Conservation (phyloP, 2,888 invertebrate species). For the Rhagophthalmus giganteus region DNA sequence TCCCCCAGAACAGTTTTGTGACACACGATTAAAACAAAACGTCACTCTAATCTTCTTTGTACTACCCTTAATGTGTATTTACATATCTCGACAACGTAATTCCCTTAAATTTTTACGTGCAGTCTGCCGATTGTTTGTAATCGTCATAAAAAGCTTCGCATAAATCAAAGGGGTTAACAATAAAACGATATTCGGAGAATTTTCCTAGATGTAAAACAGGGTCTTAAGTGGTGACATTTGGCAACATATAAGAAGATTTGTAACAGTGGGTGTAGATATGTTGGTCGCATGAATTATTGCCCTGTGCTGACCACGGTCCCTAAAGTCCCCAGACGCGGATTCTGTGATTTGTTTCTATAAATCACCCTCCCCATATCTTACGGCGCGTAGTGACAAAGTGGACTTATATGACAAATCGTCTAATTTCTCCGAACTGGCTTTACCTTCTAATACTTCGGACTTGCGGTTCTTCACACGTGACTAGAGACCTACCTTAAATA, state of each 20-base stretch:
- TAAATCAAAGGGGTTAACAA: slow-evolving; percentile 14
- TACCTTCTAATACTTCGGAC: slow-evolving; percentile 12
- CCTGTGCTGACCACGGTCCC: slow-evolving; percentile 29
- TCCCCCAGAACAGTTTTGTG: slow-evolving; percentile 29
- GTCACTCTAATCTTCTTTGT: slow-evolving; percentile 32
- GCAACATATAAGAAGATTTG: slow-evolving; percentile 32
- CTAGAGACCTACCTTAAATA: slow-evolving; percentile 14
- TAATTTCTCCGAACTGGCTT: slow-evolving; percentile 21
- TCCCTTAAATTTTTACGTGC: slow-evolving; percentile 25
- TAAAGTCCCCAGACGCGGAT: slow-evolving; percentile 29
- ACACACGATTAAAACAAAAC: slow-evolving; percentile 34
- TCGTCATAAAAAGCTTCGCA: no score
- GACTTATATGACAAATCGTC: slow-evolving; percentile 38
- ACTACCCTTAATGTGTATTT: slow-evolving; percentile 29
- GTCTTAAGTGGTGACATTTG: slow-evolving; percentile 33
- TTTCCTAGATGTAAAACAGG: slow-evolving; percentile 29
- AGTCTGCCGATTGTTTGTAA: no score
- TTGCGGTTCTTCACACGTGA: slow-evolving; percentile 18
- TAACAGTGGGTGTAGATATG: slow-evolving; percentile 32
- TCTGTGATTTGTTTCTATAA: slow-evolving; percentile 37
- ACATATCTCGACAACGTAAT: slow-evolving; percentile 30
- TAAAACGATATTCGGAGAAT: slow-evolving; percentile 26
- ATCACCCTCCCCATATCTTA: slow-evolving; percentile 36
- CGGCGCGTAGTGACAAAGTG: slow-evolving; percentile 37
- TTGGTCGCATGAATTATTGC: slow-evolving; percentile 34